Conservation (phyloP, 1,140 invertebrate species). For the Sesamia nonagrioides region DNA sequence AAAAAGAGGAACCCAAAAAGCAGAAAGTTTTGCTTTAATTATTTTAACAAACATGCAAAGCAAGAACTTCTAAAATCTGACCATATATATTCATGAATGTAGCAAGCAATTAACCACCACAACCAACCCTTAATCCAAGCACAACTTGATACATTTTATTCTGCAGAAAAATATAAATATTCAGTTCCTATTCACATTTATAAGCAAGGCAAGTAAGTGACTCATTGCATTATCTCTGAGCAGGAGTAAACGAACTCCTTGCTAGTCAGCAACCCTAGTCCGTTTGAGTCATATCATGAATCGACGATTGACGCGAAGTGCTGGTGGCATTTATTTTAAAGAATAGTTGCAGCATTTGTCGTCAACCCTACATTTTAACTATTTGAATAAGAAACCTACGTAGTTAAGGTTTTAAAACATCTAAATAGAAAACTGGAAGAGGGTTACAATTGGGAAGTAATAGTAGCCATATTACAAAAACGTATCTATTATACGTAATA, state of each 20-base stretch:
- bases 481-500: too few relatives aligned
- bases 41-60: not conserved
- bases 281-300: conserved; percentile 13
- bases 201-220: not conserved
- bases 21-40: too few relatives aligned
- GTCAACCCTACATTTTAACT: too few relatives aligned
- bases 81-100: not conserved
- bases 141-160: conserved; percentile 7
- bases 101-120: not conserved
- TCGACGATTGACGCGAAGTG: not conserved
- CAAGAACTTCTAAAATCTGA: not conserved
- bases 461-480: too few relatives aligned
- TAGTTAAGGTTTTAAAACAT: too few relatives aligned
- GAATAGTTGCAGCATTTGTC: not conserved
- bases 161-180: conserved; percentile 4
- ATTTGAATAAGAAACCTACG: too few relatives aligned
- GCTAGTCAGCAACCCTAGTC: not conserved
- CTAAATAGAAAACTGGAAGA: too few relatives aligned
- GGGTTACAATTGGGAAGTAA: too few relatives aligned
- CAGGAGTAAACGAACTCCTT: conserved; percentile 33
- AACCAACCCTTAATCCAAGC: not conserved
- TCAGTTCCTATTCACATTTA: conserved; percentile 20
- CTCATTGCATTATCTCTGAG: conserved; percentile 36
- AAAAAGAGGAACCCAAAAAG: too few relatives aligned
- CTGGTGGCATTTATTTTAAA: conserved; percentile 9